A percentile compares a stretch with the other conserved stretches of the same genome.
Conservation (phyloP, 2,888 invertebrate species). For the Omphaloscelis lunosa region DNA sequence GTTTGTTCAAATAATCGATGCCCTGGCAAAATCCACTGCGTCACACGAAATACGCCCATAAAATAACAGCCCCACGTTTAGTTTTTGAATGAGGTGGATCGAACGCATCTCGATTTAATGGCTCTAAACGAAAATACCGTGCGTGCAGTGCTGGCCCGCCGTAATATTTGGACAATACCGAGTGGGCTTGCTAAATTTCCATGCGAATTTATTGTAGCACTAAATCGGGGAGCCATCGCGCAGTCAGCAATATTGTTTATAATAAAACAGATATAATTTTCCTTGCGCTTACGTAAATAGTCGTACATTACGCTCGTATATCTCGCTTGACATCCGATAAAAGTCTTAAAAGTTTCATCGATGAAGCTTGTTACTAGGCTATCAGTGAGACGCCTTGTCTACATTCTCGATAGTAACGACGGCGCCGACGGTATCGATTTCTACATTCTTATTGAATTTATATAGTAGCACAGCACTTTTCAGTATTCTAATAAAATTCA, state of each 20-base stretch:
- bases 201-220: slow-evolving; percentile 80
- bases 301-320: slow-evolving; percentile 53
- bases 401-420: slow-evolving; percentile 47
- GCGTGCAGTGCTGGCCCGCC: slow-evolving; percentile 78
- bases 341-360: slow-evolving; percentile 64
- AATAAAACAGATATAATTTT: slow-evolving; percentile 61
- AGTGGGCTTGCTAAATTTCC: slow-evolving; percentile 81
- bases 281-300: slow-evolving; percentile 52
- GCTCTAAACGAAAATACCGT: slow-evolving; percentile 82
- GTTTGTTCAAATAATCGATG: slow-evolving; percentile 90
- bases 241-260: slow-evolving; percentile 69
- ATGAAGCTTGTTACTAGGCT: slow-evolving; percentile 58
- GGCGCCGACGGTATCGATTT: slow-evolving; percentile 59
- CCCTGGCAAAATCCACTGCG: slow-evolving; percentile 72
- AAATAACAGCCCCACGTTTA: slow-evolving; percentile 59
- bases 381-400: slow-evolving; percentile 48
- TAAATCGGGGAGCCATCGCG: slow-evolving; percentile 77
- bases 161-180: slow-evolving; percentile 85
- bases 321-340: slow-evolving; percentile 56
- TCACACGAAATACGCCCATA: slow-evolving; percentile 72
- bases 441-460: slow-evolving; percentile 58
- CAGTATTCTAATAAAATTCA: slow-evolving; percentile 29
- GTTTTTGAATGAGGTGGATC: slow-evolving; percentile 66
- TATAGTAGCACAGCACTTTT: slow-evolving; percentile 21
- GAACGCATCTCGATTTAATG: slow-evolving; percentile 83